Percentiles rank a stretch among this genome's conserved stretches.
phyloP scores from a whole-genome alignment of 1,140 invertebrate genomes.

The Vollenhovia emeryi region DNA sequence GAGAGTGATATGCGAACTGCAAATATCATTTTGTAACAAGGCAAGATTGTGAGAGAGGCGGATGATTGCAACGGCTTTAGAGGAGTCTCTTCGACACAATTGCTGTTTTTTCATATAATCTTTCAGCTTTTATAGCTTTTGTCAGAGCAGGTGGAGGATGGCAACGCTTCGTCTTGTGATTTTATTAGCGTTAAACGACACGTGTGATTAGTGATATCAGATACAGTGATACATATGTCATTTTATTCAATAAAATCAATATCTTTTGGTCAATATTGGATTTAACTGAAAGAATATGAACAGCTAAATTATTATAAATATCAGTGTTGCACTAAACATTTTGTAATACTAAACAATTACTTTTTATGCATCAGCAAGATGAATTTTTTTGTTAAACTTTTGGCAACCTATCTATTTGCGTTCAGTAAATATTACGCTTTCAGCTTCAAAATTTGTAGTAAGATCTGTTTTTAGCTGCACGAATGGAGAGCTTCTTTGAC shows the following conservation, averaged over 20 bases:
- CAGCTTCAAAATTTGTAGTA: conserved; percentile 24
- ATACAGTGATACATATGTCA: background rate
- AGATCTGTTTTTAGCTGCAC: conserved; percentile 32
- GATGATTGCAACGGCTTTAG: conserved; percentile 44
- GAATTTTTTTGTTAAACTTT: background rate
- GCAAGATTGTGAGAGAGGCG: conserved; percentile 20
- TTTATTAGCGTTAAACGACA: conserved; percentile 6
- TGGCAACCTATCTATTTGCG: background rate
- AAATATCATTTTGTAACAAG: conserved; percentile 38
- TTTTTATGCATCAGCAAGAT: background rate
- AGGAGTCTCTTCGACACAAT: conserved; percentile 37
- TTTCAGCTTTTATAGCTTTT: conserved; percentile 59
- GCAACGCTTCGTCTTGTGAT: conserved; percentile 33
- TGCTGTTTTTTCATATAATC: conserved; percentile 62
- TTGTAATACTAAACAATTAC: conserved; percentile 20
- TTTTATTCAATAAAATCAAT: background rate
- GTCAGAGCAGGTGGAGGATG: conserved; percentile 12
- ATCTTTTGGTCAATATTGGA: background rate
- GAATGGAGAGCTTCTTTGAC: conserved; percentile 44
- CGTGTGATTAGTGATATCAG: background rate
- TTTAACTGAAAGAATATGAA: background rate
- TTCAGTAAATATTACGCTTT: conserved; percentile 39
- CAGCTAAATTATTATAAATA: conserved; percentile 1
- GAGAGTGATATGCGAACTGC: conserved; percentile 76
- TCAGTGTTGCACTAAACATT: background rate